Evolutionary conservation across 2,888 invertebrate species (phyloP).

Genomic region (Tortricodes alternella): DNA sequence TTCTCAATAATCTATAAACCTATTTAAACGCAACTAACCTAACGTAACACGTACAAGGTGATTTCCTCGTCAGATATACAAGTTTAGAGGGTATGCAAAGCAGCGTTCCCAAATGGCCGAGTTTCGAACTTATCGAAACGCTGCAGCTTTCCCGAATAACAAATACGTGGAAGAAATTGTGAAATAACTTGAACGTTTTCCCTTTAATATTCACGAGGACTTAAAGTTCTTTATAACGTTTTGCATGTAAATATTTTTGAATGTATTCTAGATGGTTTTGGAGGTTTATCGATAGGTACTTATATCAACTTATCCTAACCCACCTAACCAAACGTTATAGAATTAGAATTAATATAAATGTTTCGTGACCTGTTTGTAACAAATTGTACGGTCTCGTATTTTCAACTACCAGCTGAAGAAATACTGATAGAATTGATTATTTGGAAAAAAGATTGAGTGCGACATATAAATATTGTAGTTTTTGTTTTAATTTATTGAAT

Average conservation of each 20-base stretch:
- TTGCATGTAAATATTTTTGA: slow-evolving; percentile 1
- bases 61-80: neutral
- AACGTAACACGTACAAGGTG: neutral
- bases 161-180: slow-evolving; percentile 31
- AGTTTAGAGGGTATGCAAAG: slow-evolving; percentile 11
- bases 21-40: neutral
- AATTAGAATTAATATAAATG: too few relatives aligned
- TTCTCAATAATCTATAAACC: too few relatives aligned
- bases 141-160: slow-evolving; percentile 28
- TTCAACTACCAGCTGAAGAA: too few relatives aligned
- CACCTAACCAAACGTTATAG: too few relatives aligned
- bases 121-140: slow-evolving; percentile 48
- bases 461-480: too few relatives aligned
- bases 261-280: slow-evolving; percentile 1
- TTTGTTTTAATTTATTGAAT: too few relatives aligned
- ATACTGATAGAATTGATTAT: too few relatives aligned
- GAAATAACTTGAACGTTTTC: slow-evolving; percentile 27
- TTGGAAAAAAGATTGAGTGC: too few relatives aligned
- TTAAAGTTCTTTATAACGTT: slow-evolving; percentile 4
- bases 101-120: slow-evolving; percentile 43
- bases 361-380: too few relatives aligned
- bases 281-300: neutral
- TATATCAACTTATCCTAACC: too few relatives aligned
- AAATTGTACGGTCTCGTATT: too few relatives aligned
- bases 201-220: slow-evolving; percentile 15